A percentile compares a stretch with the other conserved stretches of the same genome.
Conservation (phyloP, 2,797 vertebrate genomes). For the Oceanodroma leucorhoa region DNA sequence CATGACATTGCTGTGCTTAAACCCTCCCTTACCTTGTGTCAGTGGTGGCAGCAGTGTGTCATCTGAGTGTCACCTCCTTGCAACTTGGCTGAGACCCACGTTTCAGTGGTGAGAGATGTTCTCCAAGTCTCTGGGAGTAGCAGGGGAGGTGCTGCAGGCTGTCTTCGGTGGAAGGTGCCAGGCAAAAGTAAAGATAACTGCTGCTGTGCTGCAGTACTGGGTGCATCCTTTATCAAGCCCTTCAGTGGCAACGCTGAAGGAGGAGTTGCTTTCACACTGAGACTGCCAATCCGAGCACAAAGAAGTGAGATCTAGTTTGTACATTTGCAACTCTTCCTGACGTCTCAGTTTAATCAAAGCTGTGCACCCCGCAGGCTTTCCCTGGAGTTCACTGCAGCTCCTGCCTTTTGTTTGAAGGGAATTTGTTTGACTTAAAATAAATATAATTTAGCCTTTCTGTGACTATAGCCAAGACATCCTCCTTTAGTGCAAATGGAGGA, state of each 20-base stretch:
- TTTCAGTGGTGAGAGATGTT: not conserved
- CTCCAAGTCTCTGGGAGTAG: not conserved
- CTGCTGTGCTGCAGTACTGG: not conserved
- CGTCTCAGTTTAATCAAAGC: not conserved
- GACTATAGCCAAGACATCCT: not conserved
- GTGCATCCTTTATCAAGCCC: not conserved
- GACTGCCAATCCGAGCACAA: not conserved
- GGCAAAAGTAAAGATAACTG: not conserved
- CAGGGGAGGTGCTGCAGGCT: not conserved
- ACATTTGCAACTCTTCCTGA: not conserved
- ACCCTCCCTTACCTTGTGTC: not conserved
- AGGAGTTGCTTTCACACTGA: not conserved
- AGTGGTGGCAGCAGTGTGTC: not conserved
- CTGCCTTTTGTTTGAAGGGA: constrained; percentile 19
- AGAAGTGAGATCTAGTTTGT: not conserved
- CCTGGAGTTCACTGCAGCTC: not conserved
- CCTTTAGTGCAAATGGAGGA: not conserved
- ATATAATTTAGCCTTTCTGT: not conserved
- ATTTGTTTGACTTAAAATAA: not conserved
- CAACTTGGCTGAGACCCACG: not conserved
- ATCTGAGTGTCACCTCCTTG: not conserved
- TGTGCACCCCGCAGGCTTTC: not conserved
- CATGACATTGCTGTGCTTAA: not conserved
- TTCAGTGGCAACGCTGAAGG: not conserved
- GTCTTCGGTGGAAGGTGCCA: not conserved